A percentile compares a stretch with the other conserved stretches of the same genome.
Evolutionary conservation across 2,113 vertebrate genomes (phyloP).

Genomic region (Grallaria varia): DNA sequence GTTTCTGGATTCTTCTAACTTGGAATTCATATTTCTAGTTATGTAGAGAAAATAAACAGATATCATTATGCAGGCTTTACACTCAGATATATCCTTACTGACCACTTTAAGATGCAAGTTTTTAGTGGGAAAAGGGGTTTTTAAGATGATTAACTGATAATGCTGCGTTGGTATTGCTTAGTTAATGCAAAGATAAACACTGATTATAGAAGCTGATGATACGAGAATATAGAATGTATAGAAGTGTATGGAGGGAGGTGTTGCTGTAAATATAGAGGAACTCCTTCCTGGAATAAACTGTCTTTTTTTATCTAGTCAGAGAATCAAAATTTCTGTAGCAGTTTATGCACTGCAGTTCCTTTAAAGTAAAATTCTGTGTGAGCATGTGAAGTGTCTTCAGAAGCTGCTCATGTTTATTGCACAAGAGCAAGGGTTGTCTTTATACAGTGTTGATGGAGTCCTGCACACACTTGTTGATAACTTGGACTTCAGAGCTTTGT

Average conservation of each 20-base stretch:
- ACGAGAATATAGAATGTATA: neutral
- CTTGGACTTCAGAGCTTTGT: neutral
- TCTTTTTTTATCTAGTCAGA: neutral
- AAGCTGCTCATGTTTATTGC: neutral
- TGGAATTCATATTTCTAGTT: neutral
- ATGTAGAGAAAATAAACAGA: neutral
- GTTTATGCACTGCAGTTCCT: neutral
- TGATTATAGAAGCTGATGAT: neutral
- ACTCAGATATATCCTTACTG: neutral
- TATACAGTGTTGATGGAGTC: neutral
- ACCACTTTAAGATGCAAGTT: neutral
- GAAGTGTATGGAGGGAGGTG: neutral
- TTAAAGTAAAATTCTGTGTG: neutral
- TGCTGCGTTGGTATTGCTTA: neutral
- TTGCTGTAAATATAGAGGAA: neutral
- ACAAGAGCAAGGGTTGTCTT: neutral
- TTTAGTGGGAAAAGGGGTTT: neutral
- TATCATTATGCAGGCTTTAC: neutral
- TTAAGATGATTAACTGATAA: neutral
- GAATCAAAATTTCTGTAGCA: neutral
- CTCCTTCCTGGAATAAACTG: neutral
- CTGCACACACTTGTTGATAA: neutral
- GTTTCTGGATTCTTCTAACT: neutral
- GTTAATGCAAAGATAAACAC: neutral
- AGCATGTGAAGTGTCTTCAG: neutral